These are phyloP conservation scores for Homarus americanus DNA, from an alignment of 1,140 invertebrate genomes.

Conservation along the genomic window DNA sequence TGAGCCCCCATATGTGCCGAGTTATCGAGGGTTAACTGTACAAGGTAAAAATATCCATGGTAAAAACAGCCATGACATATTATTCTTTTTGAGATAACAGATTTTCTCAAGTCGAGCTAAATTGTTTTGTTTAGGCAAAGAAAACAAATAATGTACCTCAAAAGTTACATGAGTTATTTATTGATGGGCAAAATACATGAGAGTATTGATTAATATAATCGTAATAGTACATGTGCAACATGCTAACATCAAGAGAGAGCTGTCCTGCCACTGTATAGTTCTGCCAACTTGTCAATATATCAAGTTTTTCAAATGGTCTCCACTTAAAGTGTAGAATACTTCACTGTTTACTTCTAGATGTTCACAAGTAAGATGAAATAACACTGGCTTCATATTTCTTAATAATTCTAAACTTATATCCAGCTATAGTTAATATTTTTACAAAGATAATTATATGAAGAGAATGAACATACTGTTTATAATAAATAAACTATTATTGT, in stretches of 20 bases:
- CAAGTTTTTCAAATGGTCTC: slow-evolving; percentile 41
- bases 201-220: slow-evolving; percentile 73
- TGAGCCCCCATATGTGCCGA: no score
- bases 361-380: neutral
- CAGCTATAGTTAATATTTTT: no score
- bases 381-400: no score
- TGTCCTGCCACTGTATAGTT: slow-evolving; percentile 19
- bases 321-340: slow-evolving; percentile 32
- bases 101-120: no score
- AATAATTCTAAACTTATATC: no score
- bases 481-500: no score
- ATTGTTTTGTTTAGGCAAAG: neutral
- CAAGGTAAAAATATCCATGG: no score
- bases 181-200: slow-evolving; percentile 60
- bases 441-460: no score
- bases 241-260: slow-evolving; percentile 66
- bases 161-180: slow-evolving; percentile 57
- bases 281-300: slow-evolving; percentile 34
- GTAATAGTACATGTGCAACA: slow-evolving; percentile 73
- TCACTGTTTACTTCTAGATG: neutral
- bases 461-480: no score
- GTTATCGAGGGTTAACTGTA: no score
- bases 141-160: neutral
- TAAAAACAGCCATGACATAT: no score
- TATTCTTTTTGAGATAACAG: no score